Conservation (phyloP, 92 coral and sea anemone species). For the Pocillopora grandis region DNA sequence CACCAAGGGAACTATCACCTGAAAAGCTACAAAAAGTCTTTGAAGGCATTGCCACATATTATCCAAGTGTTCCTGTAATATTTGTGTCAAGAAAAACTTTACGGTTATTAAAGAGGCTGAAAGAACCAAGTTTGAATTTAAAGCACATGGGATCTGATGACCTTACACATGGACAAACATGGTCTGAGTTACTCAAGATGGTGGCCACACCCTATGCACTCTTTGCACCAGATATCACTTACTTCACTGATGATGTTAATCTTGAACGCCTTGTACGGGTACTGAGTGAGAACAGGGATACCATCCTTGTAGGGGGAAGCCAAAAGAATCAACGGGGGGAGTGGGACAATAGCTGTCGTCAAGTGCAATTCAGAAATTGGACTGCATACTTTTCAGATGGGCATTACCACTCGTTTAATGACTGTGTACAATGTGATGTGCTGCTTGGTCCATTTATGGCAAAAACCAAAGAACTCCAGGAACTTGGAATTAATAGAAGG, state of each 20-base stretch:
- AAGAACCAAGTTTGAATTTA: neutral
- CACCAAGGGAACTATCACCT: constrained; percentile 31
- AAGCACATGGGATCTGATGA: neutral
- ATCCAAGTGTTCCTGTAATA: constrained; percentile 9
- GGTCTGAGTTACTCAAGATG: constrained; percentile 39
- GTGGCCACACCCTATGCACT: constrained; percentile 57
- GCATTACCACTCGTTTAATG: constrained; percentile 79
- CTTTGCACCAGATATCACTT: constrained; percentile 53
- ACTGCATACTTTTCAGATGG: constrained; percentile 77
- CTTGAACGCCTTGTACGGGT: constrained; percentile 44
- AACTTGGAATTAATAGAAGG: constrained; percentile 72
- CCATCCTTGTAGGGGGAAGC: constrained; percentile 78
- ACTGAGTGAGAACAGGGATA: constrained; percentile 64
- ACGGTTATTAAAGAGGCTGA: neutral
- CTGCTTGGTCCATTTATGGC: constrained; percentile 90
- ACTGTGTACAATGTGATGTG: constrained; percentile 84
- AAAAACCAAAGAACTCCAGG: constrained; percentile 66
- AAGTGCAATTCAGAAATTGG: constrained; percentile 80
- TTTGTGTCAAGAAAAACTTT: neutral
- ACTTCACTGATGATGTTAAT: constrained; percentile 52
- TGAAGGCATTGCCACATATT: neutral
- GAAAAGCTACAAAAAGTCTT: constrained; percentile 42
- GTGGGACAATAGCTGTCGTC: constrained; percentile 94
- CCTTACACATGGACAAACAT: constrained; percentile 32
- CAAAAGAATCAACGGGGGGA: constrained; percentile 77